Base-by-base conservation (phyloP, 2,113 vertebrate species). In the Rafetus swinhoei region DNA sequence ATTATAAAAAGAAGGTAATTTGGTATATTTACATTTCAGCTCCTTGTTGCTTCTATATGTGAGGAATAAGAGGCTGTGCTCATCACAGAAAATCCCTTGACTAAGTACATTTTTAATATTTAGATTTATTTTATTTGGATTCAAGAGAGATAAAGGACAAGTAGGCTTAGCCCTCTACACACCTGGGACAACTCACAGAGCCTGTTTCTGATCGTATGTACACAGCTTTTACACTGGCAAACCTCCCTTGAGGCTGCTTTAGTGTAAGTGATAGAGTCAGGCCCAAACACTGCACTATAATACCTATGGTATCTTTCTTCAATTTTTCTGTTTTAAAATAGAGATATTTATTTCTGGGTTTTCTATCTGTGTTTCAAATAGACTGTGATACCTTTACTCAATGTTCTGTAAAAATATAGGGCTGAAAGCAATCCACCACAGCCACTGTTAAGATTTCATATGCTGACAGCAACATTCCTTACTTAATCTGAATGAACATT, bases 401-500 rank as follows among this genome's bases (percentile, higher is more conserved):
- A 59, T 14, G 7, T 80, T 80, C 65, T 82, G 65, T 86, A 54
- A 89, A 94, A 83, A 81, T 32, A 82, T 3, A 5, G 52, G 59
- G 89, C 85, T 94, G 53, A 89, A 94, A 74, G 85, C 57, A 94
- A 84, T 76, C 86, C 86, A 90, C 92, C 93, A 94, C 50, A 94
- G 39, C 27, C 62, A 92, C 90, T 87, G 91, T 91, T 85, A 87
- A 88, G 87, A 93, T 92, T 96, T 95, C 92, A 93, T 85, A 93
- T 86, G 32, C 83, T 57, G 82, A 95, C 86, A 93, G 89, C 53
- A 94, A 95, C 83, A 93, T 29, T 94, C 85, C 74, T 53, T 96
- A 88, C 72, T 95, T 90, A 90, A 90, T 93, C 95, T 94, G 82
- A 93, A 95, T 93, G 95, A 96, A 94, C 91, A 96, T 27, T 92